Conservation (phyloP, 2,888 invertebrate species). For the Eumerus sabulonum region DNA sequence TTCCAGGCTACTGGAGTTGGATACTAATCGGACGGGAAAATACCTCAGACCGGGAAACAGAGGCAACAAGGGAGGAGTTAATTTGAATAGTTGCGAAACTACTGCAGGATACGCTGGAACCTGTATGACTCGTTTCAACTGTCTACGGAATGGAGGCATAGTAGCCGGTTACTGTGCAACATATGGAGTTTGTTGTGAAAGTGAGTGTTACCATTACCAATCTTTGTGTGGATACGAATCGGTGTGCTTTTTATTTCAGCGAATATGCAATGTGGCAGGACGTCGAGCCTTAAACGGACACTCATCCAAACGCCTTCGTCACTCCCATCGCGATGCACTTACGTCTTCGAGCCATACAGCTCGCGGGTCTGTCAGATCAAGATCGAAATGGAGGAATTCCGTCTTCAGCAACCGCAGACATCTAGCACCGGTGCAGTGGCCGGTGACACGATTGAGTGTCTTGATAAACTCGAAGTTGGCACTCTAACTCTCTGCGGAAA, state of each 20-base stretch:
- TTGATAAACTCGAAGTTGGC: constrained; percentile 74
- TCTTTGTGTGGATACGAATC: neutral
- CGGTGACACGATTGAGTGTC: constrained; percentile 70
- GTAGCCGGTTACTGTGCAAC: constrained; percentile 76
- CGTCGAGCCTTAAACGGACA: constrained; percentile 75
- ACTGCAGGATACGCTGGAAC: constrained; percentile 74
- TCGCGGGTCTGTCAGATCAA: constrained; percentile 76
- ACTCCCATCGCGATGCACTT: constrained; percentile 71
- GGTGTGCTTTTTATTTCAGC: constrained; percentile 69
- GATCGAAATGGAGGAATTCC: constrained; percentile 75
- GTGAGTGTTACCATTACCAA: constrained; percentile 70
- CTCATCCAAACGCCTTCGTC: constrained; percentile 74
- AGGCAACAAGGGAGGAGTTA: constrained; percentile 6
- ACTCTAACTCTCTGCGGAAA: constrained; percentile 81
- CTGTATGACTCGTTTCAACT: constrained; percentile 76
- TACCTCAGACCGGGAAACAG: constrained; percentile 18
- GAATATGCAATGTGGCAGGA: constrained; percentile 74
- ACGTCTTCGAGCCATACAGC: constrained; percentile 75
- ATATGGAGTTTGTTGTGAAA: constrained; percentile 77
- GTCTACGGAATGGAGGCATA: constrained; percentile 74
- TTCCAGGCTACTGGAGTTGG: neutral
- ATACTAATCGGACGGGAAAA: constrained; percentile 35
- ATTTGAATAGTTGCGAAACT: constrained; percentile 73
- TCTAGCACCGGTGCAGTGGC: constrained; percentile 12
- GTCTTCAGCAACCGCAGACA: constrained; percentile 71